Base-by-base conservation (phyloP, 92 coral and sea anemone species). In the Phenganax stokvisi region DNA sequence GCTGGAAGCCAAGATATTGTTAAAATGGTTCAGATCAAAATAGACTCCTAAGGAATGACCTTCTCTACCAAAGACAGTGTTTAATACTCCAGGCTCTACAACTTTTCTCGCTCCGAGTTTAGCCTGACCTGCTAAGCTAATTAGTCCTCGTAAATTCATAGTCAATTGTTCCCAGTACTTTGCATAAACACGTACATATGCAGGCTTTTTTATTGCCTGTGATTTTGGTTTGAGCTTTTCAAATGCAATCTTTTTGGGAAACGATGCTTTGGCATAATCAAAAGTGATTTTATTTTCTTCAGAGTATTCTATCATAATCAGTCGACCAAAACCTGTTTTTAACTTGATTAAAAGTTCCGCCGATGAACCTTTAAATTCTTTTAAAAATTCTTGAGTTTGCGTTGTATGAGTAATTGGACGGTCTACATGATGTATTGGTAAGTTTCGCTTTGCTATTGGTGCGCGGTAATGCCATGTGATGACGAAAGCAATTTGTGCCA, bases 11-110 rank as follows among this genome's bases (percentile, higher is more conserved):
- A 91, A 77, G 82, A 91, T 86, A 56, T 86, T 71, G 71, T 92
- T 92, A 76, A 90, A 85, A 55, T 66, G 82, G 20, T 86, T 80
- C 15, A 89, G 96, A 62, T 91, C 90, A 68, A 89, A 92, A 62
- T 92, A 92, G 10, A 88, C 70, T 8, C 92, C 88, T 51, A 92
- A 88, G 10, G 96, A 92, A 67, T 89, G 81, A 56, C 91, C 91
- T 29, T 54, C 81, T 75, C 96, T 84, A 59, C 90, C 54, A 37
- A 68, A 68, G 53, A 7, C 73, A n/a, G 73, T 30, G 54, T 68
- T 53, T 25, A 9, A 12, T 13, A 52, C 69, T 6, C 56, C 10
- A 9, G 54, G 67, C 12, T 57, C 67, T 37, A 37, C 10, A 30
- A n/a, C 59, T 29, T 58, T 12, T 60, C 70, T 31, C 17, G 15